Evolutionary conservation across 2,888 invertebrate species (phyloP).

Genomic region (Galeruca laticollis): DNA sequence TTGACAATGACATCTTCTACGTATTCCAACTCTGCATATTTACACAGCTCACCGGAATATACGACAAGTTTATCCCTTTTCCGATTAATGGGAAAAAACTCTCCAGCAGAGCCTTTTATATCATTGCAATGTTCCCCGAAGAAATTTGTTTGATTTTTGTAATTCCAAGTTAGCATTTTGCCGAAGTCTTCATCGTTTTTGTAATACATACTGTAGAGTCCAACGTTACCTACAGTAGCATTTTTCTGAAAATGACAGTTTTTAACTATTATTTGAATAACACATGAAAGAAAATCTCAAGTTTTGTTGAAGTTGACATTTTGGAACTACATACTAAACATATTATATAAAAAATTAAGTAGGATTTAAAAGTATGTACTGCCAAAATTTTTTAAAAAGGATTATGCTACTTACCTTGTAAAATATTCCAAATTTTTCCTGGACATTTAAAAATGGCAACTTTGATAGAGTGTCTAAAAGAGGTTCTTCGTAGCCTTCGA

Average conservation of each 20-base stretch:
- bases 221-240: constrained; percentile 78
- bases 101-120: constrained; percentile 82
- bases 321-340: no score
- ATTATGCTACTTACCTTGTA: constrained; percentile 70
- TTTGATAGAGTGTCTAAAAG: constrained; percentile 76
- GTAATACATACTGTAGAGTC: constrained; percentile 80
- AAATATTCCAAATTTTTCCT: constrained; percentile 89
- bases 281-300: neutral
- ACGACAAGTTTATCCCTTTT: constrained; percentile 72
- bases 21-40: constrained; percentile 74
- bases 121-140: constrained; percentile 72
- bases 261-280: neutral
- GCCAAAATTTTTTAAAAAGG: neutral
- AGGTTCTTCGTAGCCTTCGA: constrained; percentile 84
- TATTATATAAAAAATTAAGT: no score
- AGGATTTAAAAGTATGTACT: no score
- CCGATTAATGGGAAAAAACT: constrained; percentile 81
- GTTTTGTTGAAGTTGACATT: no score
- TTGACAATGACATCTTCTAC: constrained; percentile 70
- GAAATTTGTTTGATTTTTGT: constrained; percentile 70
- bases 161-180: constrained; percentile 79
- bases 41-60: constrained; percentile 82
- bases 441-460: constrained; percentile 72
- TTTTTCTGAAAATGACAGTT: constrained; percentile 74
- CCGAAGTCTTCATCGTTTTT: constrained; percentile 78